phyloP scores from a whole-genome alignment of 2,888 invertebrate genomes.

The Ophion ellenae region DNA sequence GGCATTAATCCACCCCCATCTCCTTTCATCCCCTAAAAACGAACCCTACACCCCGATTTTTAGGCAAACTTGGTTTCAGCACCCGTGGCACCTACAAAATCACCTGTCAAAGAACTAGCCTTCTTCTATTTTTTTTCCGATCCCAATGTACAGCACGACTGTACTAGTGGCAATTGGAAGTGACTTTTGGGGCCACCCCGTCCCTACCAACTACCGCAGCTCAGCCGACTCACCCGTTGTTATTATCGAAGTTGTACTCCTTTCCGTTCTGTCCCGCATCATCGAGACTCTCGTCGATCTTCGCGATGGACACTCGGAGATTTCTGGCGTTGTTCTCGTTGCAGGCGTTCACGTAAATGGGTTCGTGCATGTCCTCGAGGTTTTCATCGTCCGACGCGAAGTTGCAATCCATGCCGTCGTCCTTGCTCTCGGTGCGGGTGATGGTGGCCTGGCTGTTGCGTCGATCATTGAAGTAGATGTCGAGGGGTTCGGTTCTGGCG shows the following conservation, averaged over 20 bases:
- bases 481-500: slow-evolving; percentile 60
- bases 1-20: no score
- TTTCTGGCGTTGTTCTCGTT: slow-evolving; percentile 76
- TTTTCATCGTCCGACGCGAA: slow-evolving; percentile 80
- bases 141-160: no score
- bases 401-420: slow-evolving; percentile 82
- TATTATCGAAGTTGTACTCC: slow-evolving; percentile 69
- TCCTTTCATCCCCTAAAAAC: no score
- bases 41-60: no score
- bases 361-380: slow-evolving; percentile 72
- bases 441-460: slow-evolving; percentile 64
- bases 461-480: slow-evolving; percentile 56
- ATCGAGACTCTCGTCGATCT: slow-evolving; percentile 17
- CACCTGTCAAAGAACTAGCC: no score
- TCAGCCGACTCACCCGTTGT: slow-evolving; percentile 65
- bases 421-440: slow-evolving; percentile 79
- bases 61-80: no score
- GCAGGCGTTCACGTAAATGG: slow-evolving; percentile 79
- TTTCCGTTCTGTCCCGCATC: slow-evolving; percentile 40
- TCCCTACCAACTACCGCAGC: no score
- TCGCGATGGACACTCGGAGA: slow-evolving; percentile 58
- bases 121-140: no score
- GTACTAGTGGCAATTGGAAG: no score
- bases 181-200: no score
- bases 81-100: no score